A percentile compares a stretch with the other conserved stretches of the same genome.
Evolutionary conservation across 2,113 vertebrate genomes (phyloP).

Genomic region (Pimephales promelas): DNA sequence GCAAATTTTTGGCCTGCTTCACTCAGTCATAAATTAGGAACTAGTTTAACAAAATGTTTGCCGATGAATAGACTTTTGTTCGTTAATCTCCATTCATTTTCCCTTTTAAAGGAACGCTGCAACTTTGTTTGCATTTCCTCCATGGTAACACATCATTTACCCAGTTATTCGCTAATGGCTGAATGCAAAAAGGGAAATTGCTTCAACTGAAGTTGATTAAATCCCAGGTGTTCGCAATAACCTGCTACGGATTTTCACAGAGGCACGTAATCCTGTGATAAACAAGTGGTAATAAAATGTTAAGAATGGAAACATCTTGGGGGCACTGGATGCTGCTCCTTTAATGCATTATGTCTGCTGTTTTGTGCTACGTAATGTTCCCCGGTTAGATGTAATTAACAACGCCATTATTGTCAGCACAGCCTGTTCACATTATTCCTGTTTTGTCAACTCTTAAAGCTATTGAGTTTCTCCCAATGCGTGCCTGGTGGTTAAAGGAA

Average conservation of each 20-base stretch:
- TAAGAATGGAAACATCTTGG: slow-evolving; percentile 25
- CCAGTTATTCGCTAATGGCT: slow-evolving; percentile 46
- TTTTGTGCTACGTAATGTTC: background rate
- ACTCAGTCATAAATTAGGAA: background rate
- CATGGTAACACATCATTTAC: slow-evolving; percentile 39
- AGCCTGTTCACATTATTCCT: background rate
- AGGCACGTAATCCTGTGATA: slow-evolving; percentile 47
- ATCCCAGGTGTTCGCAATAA: slow-evolving; percentile 57
- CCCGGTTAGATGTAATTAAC: background rate
- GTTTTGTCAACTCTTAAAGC: background rate
- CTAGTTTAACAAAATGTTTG: background rate
- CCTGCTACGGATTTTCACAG: slow-evolving; percentile 52
- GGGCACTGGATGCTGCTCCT: background rate
- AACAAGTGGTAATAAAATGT: slow-evolving; percentile 45
- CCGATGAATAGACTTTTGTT: background rate
- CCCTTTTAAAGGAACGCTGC: background rate
- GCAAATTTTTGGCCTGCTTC: background rate
- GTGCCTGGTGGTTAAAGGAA: background rate
- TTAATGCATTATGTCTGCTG: background rate
- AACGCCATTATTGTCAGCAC: background rate
- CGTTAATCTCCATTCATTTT: background rate
- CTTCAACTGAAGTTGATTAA: slow-evolving; percentile 53
- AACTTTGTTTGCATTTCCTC: slow-evolving; percentile 16
- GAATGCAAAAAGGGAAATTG: slow-evolving; percentile 49
- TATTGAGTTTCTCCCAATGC: background rate